Conservation (phyloP, 2,797 vertebrate genomes). For the Petrocephalus sullivani region DNA sequence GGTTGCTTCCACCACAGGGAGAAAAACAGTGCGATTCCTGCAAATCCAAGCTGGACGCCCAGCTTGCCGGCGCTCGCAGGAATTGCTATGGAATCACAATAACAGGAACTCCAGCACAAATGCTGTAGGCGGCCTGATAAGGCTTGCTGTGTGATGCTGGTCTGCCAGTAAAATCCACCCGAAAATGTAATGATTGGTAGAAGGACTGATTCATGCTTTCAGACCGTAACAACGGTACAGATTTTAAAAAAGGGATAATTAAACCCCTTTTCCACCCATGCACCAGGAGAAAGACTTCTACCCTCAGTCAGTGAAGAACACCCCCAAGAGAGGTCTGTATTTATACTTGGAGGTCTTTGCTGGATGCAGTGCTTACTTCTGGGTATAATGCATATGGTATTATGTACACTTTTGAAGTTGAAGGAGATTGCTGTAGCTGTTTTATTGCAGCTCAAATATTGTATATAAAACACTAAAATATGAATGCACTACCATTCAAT, state of each 20-base stretch:
- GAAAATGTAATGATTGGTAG: constrained; percentile 19
- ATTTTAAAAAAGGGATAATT: not conserved
- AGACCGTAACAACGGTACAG: not conserved
- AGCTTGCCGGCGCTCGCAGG: constrained; percentile 26
- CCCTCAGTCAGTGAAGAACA: not conserved
- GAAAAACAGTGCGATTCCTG: constrained; percentile 31
- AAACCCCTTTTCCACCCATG: not conserved
- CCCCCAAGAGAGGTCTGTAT: not conserved
- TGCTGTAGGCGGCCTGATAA: constrained; percentile 83
- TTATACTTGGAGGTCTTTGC: not conserved
- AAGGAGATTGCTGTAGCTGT: not conserved
- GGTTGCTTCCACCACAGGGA: not conserved
- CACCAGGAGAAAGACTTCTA: not conserved
- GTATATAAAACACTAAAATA: not conserved
- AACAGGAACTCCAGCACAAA: constrained; percentile 84
- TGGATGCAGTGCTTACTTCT: not conserved
- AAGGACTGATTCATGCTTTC: not conserved
- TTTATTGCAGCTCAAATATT: not conserved
- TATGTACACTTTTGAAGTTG: not conserved
- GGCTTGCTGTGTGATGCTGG: constrained; percentile 48
- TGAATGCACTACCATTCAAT: not conserved
- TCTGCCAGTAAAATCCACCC: constrained; percentile 27
- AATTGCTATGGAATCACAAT: constrained; percentile 58
- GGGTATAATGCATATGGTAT: not conserved
- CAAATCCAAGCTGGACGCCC: constrained; percentile 26